Evolutionary conservation across 2,797 vertebrate genomes (phyloP).

Genomic region (Dicrostonyx torquatus): DNA sequence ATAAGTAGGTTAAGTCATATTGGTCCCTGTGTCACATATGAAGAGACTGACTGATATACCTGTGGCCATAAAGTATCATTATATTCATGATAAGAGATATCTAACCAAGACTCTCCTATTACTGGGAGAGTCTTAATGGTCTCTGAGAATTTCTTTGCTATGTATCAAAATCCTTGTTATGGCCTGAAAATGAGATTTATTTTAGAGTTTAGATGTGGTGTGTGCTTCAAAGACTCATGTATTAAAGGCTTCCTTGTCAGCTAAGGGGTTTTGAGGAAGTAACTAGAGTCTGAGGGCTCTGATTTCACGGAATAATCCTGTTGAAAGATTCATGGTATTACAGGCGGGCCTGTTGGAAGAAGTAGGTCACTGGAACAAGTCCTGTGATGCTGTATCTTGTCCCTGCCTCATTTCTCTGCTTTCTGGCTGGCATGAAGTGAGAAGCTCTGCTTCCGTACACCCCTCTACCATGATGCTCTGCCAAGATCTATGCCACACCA

Average conservation of each 20-base stretch:
- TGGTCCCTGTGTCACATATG: not conserved
- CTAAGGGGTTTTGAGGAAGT: not conserved
- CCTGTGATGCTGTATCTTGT: not conserved
- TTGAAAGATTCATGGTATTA: not conserved
- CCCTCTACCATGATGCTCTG: not conserved
- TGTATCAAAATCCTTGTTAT: not conserved
- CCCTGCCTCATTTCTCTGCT: not conserved
- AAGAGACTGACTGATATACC: constrained; percentile 1
- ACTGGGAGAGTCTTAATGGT: not conserved
- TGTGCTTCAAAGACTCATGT: not conserved
- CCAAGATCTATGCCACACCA: not conserved
- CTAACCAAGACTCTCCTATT: not conserved
- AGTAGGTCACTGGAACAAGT: not conserved
- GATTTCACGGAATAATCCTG: not conserved
- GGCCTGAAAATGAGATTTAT: not conserved
- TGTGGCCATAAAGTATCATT: constrained; percentile 13
- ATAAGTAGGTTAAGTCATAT: not conserved
- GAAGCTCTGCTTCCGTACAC: not conserved
- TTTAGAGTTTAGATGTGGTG: not conserved
- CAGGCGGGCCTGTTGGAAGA: not conserved
- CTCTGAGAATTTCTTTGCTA: not conserved
- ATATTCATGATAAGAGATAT: not conserved
- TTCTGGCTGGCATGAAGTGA: not conserved
- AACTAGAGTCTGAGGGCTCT: not conserved
- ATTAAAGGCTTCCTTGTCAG: not conserved